A percentile compares a stretch with the other conserved stretches of the same genome.
Evolutionary conservation across 2,888 invertebrate species (phyloP).

Genomic region (Machimus atricapillus): DNA sequence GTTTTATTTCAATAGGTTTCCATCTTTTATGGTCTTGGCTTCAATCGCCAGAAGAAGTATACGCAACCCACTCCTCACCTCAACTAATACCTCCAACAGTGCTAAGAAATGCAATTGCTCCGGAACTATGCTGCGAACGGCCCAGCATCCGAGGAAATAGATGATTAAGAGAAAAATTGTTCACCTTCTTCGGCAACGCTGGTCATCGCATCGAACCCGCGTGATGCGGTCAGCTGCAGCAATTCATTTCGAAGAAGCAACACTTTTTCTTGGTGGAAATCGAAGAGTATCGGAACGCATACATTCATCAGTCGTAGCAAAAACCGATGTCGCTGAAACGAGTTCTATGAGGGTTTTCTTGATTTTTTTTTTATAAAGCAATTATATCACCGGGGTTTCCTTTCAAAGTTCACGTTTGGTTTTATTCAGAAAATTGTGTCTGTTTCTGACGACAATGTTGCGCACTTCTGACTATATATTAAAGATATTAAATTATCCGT

Average conservation of each 20-base stretch:
- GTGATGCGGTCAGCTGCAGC: neutral
- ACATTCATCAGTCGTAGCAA: neutral
- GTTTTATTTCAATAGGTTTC: no score
- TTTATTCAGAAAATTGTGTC: neutral
- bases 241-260: neutral
- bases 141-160: neutral
- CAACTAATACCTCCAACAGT: neutral
- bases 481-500: neutral
- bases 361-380: neutral
- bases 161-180: conserved; percentile 10
- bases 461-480: neutral
- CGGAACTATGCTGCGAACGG: neutral
- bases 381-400: neutral
- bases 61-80: neutral
- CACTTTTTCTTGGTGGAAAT: neutral
- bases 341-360: neutral
- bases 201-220: neutral
- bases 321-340: neutral
- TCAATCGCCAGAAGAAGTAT: neutral
- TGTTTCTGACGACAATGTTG: neutral
- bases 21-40: neutral
- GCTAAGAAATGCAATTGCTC: neutral
- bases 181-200: neutral
- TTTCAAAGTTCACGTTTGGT: neutral
- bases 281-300: conserved; percentile 5